These are phyloP conservation scores for Lophura nycthemera DNA, from an alignment of 2,113 vertebrate species.

Conservation along the genomic window DNA sequence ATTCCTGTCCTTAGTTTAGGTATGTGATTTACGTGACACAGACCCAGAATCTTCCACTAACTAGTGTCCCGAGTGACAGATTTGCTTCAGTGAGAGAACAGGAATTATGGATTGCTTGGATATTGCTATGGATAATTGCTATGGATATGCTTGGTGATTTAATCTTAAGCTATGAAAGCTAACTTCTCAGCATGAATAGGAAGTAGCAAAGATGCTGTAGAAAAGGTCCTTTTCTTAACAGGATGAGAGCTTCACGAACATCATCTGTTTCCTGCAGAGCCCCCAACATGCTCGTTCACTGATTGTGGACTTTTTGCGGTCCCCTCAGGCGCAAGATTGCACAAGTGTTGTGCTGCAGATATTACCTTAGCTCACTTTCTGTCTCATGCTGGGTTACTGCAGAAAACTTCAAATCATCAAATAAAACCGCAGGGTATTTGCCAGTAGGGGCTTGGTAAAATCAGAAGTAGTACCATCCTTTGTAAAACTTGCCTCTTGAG, in stretches of 20 bases:
- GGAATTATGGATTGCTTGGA: background rate
- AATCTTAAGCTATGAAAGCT: background rate
- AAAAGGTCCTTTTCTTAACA: background rate
- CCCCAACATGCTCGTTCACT: background rate
- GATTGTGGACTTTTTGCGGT: background rate
- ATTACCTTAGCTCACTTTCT: background rate
- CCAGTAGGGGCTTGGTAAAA: background rate
- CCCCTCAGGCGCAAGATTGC: background rate
- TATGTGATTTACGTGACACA: background rate
- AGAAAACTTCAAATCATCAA: background rate
- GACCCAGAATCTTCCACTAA: background rate
- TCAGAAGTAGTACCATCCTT: rapidly evolving
- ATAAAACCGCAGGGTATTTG: background rate
- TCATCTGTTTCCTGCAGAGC: background rate
- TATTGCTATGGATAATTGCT: too few relatives aligned
- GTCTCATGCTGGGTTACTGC: background rate
- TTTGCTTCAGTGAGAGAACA: background rate
- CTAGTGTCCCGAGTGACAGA: background rate
- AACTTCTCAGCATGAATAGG: background rate
- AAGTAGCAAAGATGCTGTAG: background rate
- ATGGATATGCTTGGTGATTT: background rate
- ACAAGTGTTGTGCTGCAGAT: background rate
- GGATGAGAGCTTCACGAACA: rapidly evolving
- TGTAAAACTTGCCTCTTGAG: background rate
- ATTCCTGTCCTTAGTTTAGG: background rate